Base-by-base conservation (phyloP, 64 coral and sea anemone genomes). In the Trachythela sp. region DNA sequence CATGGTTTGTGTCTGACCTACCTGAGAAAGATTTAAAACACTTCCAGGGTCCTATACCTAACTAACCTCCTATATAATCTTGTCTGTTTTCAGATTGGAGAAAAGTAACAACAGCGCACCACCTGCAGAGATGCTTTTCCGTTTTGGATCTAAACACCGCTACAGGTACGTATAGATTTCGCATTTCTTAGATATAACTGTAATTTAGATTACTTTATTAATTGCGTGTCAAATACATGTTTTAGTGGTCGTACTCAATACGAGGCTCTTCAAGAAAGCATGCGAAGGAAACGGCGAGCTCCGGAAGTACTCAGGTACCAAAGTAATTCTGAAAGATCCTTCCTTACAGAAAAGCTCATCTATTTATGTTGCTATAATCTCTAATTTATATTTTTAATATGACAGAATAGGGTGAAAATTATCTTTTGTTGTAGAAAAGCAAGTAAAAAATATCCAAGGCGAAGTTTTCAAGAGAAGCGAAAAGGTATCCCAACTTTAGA, bases 381-480 rank as follows among this genome's bases (percentile, higher is more conserved):
- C n/a, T n/a, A n/a, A n/a, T n/a, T n/a, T n/a, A n/a, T n/a, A n/a
- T n/a, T n/a, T n/a, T n/a, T n/a, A n/a, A n/a, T n/a, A n/a, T n/a
- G n/a, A n/a, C n/a, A n/a, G n/a, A n/a, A n/a, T n/a, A n/a, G n/a
- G n/a, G n/a, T n/a, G n/a, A n/a, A n/a, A n/a, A n/a, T n/a, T n/a
- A n/a, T n/a, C 1, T 77, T 85, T 18, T 84, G 15, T 38, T 85
- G 54, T 83, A 99, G 96, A 87, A 99, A 99, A 90, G 88, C 93
- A 54, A 99, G 96, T 68, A 99, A 99, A 24, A 89, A 93, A 22
- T 99, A 99, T 30, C 91, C 92, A 48, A 99, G 95, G 92, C 56
- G 96, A 91, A 94, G 77, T 70, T 91, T 56, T 50, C 91, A 94
- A 84, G 90, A 87, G 20, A 94, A 39, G 33, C 86, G 94, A 34